A percentile compares a stretch with the other conserved stretches of the same genome.
These are phyloP conservation scores for Drosophila fungiperda DNA, from an alignment of 2,888 invertebrate genomes.

Conservation along the genomic window DNA sequence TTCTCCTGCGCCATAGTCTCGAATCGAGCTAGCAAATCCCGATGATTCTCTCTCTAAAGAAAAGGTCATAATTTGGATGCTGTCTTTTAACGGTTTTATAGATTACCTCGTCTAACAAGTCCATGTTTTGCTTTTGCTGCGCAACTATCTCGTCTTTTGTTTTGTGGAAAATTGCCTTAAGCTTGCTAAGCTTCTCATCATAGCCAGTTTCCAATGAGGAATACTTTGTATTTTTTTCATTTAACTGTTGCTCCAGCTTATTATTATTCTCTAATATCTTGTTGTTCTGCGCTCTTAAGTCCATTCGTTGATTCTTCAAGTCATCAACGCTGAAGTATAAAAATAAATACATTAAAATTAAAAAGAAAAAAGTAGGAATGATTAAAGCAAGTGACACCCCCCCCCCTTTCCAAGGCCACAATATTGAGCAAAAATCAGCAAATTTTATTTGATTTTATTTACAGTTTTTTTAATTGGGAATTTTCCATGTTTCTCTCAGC, in stretches of 20 bases:
- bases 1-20: not conserved
- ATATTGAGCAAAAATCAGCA: not conserved
- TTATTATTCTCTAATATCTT: not conserved
- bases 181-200: not conserved
- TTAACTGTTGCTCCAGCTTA: not conserved
- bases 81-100: not conserved
- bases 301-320: not conserved
- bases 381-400: not conserved
- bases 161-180: not conserved
- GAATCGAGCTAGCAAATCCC: not conserved
- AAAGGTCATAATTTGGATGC: not conserved
- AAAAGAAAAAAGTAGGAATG: not conserved
- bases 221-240: constrained; percentile 1
- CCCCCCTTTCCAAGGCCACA: rapidly evolving
- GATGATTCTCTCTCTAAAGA: not conserved
- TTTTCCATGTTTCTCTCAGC: constrained; percentile 18
- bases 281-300: not conserved
- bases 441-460: not conserved
- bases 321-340: not conserved
- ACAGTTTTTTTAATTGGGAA: constrained; percentile 19
- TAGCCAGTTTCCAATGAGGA: constrained; percentile 21
- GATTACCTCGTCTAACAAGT: constrained; percentile 8
- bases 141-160: not conserved
- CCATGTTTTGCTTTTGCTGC: not conserved
- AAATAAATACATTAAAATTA: not conserved